phyloP scores from a whole-genome alignment of 2,888 invertebrate species.

The Dicyrtomina minuta region DNA sequence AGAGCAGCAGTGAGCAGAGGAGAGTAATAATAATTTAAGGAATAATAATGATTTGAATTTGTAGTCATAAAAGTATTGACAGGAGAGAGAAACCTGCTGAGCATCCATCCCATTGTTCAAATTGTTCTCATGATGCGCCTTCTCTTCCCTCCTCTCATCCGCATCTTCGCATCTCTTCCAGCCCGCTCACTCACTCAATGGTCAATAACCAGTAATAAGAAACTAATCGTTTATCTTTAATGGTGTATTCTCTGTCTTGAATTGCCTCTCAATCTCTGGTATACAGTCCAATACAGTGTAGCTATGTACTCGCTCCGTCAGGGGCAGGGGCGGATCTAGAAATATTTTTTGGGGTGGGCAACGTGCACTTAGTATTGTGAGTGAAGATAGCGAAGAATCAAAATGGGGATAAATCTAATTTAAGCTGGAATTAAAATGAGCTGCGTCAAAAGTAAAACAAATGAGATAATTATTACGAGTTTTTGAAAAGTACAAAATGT shows the following conservation, averaged over 20 bases:
- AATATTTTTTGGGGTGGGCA: too few relatives aligned
- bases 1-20: too few relatives aligned
- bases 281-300: background rate
- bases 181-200: conserved; percentile 22
- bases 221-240: conserved; percentile 8
- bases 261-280: background rate
- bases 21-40: too few relatives aligned
- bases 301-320: background rate
- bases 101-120: conserved; percentile 23
- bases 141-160: background rate
- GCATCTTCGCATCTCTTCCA: too few relatives aligned
- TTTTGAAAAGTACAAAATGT: too few relatives aligned
- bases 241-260: background rate
- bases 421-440: too few relatives aligned
- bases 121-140: conserved; percentile 19
- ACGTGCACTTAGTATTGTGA: too few relatives aligned
- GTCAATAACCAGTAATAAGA: conserved; percentile 30
- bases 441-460: too few relatives aligned
- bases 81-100: conserved; percentile 29
- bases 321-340: too few relatives aligned
- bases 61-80: conserved; percentile 34
- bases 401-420: too few relatives aligned
- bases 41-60: conserved; percentile 26
- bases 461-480: too few relatives aligned
- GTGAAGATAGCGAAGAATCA: too few relatives aligned